phyloP scores from a whole-genome alignment of 1,140 invertebrate species.

The Parasteatoda tepidariorum region DNA sequence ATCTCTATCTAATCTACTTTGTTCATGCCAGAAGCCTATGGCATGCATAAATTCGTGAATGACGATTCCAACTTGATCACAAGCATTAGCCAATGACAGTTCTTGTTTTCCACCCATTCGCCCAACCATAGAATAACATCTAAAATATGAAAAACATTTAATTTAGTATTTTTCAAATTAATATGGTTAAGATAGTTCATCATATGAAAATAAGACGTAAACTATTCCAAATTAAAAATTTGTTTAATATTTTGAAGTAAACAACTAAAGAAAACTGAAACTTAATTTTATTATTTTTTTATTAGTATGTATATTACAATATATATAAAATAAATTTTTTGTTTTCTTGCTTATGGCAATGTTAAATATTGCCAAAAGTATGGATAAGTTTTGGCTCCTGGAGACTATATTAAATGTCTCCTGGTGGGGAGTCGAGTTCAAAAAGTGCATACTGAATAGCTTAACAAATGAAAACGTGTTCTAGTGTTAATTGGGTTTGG shows the following conservation, averaged over 20 bases:
- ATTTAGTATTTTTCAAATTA: neutral
- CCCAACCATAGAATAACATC: slow-evolving; percentile 53
- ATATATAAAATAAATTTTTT: too few species aligned
- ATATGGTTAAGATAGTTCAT: neutral
- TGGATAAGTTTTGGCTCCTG: too few species aligned
- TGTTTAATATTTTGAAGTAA: neutral
- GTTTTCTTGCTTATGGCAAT: too few species aligned
- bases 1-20: slow-evolving; percentile 67
- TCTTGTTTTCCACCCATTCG: slow-evolving; percentile 57
- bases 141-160: neutral
- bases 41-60: slow-evolving; percentile 78
- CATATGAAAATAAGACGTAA: neutral
- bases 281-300: too few species aligned
- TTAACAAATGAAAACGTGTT: too few species aligned
- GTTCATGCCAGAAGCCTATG: slow-evolving; percentile 74
- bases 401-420: too few species aligned
- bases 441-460: too few species aligned
- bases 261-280: neutral
- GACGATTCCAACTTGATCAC: slow-evolving; percentile 70
- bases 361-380: too few species aligned
- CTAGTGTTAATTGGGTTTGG: too few species aligned
- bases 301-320: too few species aligned
- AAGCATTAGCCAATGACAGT: slow-evolving; percentile 42
- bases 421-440: too few species aligned
- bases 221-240: neutral